phyloP scores from a whole-genome alignment of 1,140 invertebrate species.

The Trialeurodes vaporariorum region DNA sequence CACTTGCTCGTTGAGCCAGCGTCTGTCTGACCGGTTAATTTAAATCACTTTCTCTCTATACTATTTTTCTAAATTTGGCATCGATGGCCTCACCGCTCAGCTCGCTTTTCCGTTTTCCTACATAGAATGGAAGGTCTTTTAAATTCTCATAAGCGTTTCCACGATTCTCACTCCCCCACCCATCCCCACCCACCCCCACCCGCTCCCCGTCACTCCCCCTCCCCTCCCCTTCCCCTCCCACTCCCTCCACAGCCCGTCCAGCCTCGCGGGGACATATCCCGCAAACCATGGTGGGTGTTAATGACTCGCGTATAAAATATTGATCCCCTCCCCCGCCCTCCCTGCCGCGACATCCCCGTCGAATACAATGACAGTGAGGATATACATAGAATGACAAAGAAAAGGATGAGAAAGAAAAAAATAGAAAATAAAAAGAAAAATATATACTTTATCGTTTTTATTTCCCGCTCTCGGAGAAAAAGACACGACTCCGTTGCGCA shows the following conservation, averaged over 20 bases:
- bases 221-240: too few species aligned
- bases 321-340: constrained; percentile 7
- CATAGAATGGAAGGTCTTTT: neutral
- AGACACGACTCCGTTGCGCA: too few species aligned
- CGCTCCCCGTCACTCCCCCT: too few species aligned
- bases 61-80: too few species aligned
- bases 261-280: too few species aligned
- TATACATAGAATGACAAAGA: neutral
- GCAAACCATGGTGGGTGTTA: neutral
- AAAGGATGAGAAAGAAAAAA: neutral
- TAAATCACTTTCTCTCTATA: too few species aligned
- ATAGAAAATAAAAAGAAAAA: neutral
- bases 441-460: neutral
- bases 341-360: neutral
- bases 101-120: neutral
- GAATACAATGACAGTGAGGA: constrained; percentile 2
- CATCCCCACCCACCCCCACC: too few species aligned
- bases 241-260: too few species aligned
- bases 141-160: neutral
- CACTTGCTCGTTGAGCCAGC: too few species aligned
- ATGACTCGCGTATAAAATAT: neutral
- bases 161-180: too few species aligned
- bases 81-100: too few species aligned
- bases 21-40: too few species aligned
- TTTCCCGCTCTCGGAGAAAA: neutral